A percentile compares a stretch with the other conserved stretches of the same genome.
These are phyloP conservation scores for Xestia rhomboidea DNA, from an alignment of 2,888 invertebrate genomes.

Conservation along the genomic window DNA sequence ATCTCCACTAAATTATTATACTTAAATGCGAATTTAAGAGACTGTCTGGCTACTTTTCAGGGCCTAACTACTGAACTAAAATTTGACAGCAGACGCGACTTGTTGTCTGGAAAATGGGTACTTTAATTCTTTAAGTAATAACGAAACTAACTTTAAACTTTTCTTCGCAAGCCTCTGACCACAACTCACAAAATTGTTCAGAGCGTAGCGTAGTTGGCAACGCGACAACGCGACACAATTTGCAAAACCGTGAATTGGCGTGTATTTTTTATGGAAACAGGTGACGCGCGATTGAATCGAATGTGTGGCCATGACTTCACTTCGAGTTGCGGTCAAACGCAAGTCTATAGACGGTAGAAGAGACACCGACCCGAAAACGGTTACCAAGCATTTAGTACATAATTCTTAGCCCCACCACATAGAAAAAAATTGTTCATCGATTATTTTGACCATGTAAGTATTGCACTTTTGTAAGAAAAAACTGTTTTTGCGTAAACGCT, in stretches of 20 bases:
- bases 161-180: not conserved
- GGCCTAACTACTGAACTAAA: not conserved
- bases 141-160: not conserved
- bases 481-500: too few species aligned
- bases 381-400: too few species aligned
- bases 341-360: too few species aligned
- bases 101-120: not conserved
- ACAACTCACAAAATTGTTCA: not conserved
- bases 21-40: constrained; percentile 1
- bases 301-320: not conserved
- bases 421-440: too few species aligned
- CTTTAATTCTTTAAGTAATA: not conserved
- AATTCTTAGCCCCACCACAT: too few species aligned
- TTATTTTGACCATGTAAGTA: too few species aligned
- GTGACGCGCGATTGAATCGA: not conserved
- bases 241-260: not conserved
- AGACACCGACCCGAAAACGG: too few species aligned
- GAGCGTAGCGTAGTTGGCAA: not conserved
- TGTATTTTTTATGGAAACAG: not conserved
- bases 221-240: not conserved
- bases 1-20: constrained; percentile 11
- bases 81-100: not conserved
- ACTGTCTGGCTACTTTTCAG: not conserved
- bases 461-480: too few species aligned
- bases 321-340: too few species aligned